Percentiles rank a stretch among this genome's conserved stretches.
phyloP scores from a whole-genome alignment of 92 coral and sea anemone genomes.

The Paragorgia papillata region DNA sequence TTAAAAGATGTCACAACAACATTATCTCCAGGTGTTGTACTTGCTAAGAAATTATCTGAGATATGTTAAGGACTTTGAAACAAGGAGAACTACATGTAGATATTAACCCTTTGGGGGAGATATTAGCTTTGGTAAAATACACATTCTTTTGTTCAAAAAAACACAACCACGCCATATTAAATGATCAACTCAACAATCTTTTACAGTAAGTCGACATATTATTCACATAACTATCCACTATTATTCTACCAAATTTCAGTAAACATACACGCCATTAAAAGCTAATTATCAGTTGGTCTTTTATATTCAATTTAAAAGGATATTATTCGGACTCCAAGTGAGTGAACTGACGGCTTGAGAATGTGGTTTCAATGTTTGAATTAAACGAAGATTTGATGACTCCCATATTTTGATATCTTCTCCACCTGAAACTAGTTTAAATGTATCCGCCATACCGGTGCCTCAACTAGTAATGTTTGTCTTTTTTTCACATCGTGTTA shows the following conservation, averaged over 20 bases:
- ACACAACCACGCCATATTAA: too few species aligned
- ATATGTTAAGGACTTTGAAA: slow-evolving; percentile 19
- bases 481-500: slow-evolving; percentile 9
- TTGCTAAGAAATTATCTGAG: slow-evolving; percentile 83
- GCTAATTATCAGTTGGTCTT: too few species aligned
- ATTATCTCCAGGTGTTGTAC: slow-evolving; percentile 80
- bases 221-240: background rate
- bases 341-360: slow-evolving; percentile 81
- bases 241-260: too few species aligned
- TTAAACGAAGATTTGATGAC: slow-evolving; percentile 69
- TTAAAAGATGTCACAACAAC: slow-evolving; percentile 81
- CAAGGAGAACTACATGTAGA: too few species aligned
- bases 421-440: slow-evolving; percentile 88
- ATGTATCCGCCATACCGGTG: slow-evolving; percentile 72
- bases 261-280: too few species aligned
- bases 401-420: slow-evolving; percentile 94
- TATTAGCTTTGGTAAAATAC: too few species aligned
- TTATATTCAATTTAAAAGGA: slow-evolving; percentile 74
- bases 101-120: too few species aligned
- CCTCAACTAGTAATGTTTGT: background rate
- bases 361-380: slow-evolving; percentile 74
- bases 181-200: too few species aligned
- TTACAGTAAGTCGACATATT: too few species aligned
- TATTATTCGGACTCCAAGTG: slow-evolving; percentile 94
- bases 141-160: too few species aligned